A percentile compares a stretch with the other conserved stretches of the same genome.
Evolutionary conservation across 2,797 vertebrate species (phyloP).

Genomic region (Poecilia picta): DNA sequence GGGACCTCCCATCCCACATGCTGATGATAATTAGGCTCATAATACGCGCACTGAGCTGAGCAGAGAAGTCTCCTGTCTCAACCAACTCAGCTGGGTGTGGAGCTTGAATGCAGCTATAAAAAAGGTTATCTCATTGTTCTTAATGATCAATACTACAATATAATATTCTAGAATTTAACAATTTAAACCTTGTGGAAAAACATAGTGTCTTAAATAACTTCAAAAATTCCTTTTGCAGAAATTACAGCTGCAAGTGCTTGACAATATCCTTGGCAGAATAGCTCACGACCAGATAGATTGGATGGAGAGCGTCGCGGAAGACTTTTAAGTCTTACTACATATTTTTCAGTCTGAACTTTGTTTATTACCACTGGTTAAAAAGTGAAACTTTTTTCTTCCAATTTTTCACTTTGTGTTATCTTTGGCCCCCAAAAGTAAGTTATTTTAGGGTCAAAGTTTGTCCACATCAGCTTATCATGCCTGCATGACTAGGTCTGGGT

Average conservation of each 20-base stretch:
- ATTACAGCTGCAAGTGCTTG: background rate
- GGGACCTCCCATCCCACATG: constrained; percentile 62
- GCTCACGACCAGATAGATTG: background rate
- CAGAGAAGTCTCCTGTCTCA: constrained; percentile 17
- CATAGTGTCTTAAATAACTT: background rate
- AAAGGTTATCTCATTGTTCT: constrained; percentile 10
- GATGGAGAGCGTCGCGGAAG: background rate
- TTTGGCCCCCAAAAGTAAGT: background rate
- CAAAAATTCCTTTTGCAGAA: background rate
- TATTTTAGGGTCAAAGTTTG: background rate
- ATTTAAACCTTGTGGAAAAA: background rate
- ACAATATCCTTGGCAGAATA: background rate
- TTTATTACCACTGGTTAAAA: background rate
- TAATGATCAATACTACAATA: background rate
- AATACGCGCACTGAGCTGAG: constrained; percentile 42
- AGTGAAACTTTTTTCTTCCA: background rate
- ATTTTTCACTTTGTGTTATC: background rate
- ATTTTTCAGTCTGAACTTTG: background rate
- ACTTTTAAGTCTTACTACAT: background rate
- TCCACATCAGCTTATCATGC: background rate
- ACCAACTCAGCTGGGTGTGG: constrained; percentile 6
- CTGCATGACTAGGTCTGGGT: background rate
- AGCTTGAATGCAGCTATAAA: constrained; percentile 18
- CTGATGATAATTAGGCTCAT: constrained; percentile 52
- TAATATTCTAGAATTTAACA: constrained; percentile 4